Evolutionary conservation across 2,797 vertebrate species (phyloP), one percentile per base, ranked within the genome.

Genomic region (Crocodylus rhombifer): DNA sequence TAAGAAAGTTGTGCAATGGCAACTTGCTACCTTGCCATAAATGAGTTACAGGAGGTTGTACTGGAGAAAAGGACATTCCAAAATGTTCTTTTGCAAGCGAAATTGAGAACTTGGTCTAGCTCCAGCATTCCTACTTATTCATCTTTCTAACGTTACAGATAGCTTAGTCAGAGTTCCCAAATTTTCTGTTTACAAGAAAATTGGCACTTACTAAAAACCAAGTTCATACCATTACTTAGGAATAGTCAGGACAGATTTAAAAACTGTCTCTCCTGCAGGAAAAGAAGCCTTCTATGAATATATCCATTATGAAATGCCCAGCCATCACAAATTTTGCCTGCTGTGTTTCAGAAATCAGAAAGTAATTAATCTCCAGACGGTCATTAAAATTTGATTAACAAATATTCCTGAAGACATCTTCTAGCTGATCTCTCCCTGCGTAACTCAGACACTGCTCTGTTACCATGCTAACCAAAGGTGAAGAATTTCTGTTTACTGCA

Each of bases 381-480:
- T 42, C 74, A 95, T 93, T 95, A 95, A 87, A 87, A 84, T 87
- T 63, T 94, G 95, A 96, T 80, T 91, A 91, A 92, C 79, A 30
- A 84, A 55, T 80, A 74, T 86, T 86, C 88, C 88, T 79, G 36
- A 94, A 91, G 85, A 91, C 23, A 26, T 88, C 89, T 95, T 93
- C 94, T 89, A 95, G 91, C 89, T 90, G 86, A 20, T 76, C 80
- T 93, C 82, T 89, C 84, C 84, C 84, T 79, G 85, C 86, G 61
- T 79, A 94, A 74, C 61, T 94, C 84, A 96, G 96, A 96, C 92
- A 95, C 91, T 90, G 51, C 88, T 80, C 91, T 96, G 93, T 97
- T 95, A 97, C 78, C 95, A 87, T 92, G 71, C 92, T 67, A 94
- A 84, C 86, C 82, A 87, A 80, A 96, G 92, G 92, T 94, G 91